Conservation (phyloP, 2,797 vertebrate genomes). For the Enteromius mattozi region DNA sequence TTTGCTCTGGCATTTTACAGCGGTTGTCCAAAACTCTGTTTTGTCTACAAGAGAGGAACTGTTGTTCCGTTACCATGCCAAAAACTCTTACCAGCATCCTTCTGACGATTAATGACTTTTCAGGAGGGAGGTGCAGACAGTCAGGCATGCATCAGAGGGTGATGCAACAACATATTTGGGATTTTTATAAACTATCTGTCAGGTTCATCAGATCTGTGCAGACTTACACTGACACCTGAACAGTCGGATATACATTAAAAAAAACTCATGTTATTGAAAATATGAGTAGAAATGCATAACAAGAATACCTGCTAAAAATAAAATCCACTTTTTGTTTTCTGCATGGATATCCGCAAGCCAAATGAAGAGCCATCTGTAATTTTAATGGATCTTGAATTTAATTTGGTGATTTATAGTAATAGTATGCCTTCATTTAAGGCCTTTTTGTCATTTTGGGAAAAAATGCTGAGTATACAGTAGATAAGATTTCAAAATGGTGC, state of each 20-base stretch:
- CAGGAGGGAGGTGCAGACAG: not conserved
- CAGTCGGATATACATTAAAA: constrained; percentile 21
- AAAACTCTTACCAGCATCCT: constrained; percentile 26
- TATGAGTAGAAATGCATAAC: constrained; percentile 19
- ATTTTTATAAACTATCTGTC: constrained; percentile 38
- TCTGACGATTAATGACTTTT: constrained; percentile 19
- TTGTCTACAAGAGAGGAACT: constrained; percentile 7
- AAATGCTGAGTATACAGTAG: not conserved
- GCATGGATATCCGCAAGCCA: not conserved
- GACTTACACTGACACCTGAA: not conserved
- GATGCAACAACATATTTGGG: constrained; percentile 14
- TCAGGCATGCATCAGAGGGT: constrained; percentile 17
- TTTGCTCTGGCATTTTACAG: constrained; percentile 2
- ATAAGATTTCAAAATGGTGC: not conserved
- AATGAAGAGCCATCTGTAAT: not conserved
- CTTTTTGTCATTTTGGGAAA: not conserved
- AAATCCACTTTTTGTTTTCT: not conserved
- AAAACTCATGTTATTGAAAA: constrained; percentile 22
- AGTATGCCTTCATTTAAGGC: constrained; percentile 6
- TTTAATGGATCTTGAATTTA: not conserved
- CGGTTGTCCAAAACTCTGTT: not conserved
- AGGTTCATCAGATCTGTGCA: constrained; percentile 30
- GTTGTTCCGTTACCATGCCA: constrained; percentile 41
- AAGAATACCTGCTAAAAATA: constrained; percentile 15
- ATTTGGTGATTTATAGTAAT: not conserved